phyloP scores from a whole-genome alignment of 1,140 invertebrate species.

The Aphelinus atriplicis region DNA sequence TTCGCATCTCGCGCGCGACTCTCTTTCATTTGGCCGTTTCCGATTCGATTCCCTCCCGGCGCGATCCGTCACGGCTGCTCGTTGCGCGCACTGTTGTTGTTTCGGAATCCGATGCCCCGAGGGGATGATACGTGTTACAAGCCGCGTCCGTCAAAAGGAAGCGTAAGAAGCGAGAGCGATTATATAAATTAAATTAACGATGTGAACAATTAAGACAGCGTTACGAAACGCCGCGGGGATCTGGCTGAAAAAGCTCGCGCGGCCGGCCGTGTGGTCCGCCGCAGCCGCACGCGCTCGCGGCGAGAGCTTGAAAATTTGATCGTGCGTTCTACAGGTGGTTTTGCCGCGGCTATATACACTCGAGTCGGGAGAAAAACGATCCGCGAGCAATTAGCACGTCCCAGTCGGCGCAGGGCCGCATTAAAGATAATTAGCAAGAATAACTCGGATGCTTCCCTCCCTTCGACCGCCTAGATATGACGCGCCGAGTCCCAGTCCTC shows the following conservation, averaged over 20 bases:
- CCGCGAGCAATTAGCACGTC: conserved; percentile 30
- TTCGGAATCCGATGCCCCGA: too few relatives aligned
- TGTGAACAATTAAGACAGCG: not conserved
- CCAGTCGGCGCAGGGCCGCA: conserved; percentile 13
- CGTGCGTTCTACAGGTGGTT: conserved; percentile 11
- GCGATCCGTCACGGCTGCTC: too few relatives aligned
- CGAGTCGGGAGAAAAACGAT: conserved; percentile 14
- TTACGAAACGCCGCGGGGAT: conserved; percentile 8
- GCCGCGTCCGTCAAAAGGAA: not conserved
- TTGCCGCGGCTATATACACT: not conserved
- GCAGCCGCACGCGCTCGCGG: not conserved
- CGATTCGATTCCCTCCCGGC: too few relatives aligned
- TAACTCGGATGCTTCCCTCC: conserved; percentile 14
- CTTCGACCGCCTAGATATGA: not conserved
- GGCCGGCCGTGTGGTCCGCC: not conserved
- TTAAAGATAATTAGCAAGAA: conserved; percentile 37
- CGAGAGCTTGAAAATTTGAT: conserved; percentile 27
- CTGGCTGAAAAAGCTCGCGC: conserved; percentile 21
- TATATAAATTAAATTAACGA: conserved; percentile 36
- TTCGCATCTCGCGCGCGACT: not conserved
- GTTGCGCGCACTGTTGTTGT: too few relatives aligned
- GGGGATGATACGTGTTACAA: too few relatives aligned
- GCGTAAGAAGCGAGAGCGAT: not conserved
- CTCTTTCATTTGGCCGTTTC: not conserved
- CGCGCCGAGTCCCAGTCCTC: too few relatives aligned